Evolutionary conservation across 2,888 invertebrate genomes (phyloP).

Genomic region (Acrocera orbiculus): DNA sequence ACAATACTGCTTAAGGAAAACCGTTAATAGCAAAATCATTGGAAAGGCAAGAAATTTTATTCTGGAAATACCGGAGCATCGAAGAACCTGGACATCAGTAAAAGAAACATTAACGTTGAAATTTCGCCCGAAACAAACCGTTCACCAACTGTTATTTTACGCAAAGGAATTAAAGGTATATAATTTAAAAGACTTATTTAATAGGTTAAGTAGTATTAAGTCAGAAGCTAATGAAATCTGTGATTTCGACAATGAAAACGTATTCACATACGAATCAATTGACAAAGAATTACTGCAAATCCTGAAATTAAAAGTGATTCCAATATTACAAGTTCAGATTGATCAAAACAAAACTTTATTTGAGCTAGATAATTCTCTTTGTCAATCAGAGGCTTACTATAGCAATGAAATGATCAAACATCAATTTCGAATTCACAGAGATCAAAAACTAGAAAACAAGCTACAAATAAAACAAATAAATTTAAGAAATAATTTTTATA

Average conservation of each 20-base stretch:
- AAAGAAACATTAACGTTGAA: background rate
- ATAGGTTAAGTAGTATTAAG: conserved; percentile 5
- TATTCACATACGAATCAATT: conserved; percentile 5
- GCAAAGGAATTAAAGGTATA: conserved; percentile 5
- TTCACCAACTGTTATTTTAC: conserved; percentile 2
- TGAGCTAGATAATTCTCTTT: conserved; percentile 4
- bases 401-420: conserved; percentile 1
- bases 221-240: conserved; percentile 2
- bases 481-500: background rate
- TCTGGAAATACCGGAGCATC: conserved; percentile 5
- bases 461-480: background rate
- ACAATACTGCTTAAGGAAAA: conserved; percentile 5
- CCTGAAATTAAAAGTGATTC: conserved; percentile 3
- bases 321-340: conserved; percentile 2
- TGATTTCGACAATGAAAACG: conserved; percentile 3
- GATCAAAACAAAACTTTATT: conserved; percentile 4
- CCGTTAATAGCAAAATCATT: conserved; percentile 6
- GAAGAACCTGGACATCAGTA: conserved; percentile 3
- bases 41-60: conserved; percentile 6
- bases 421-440: conserved; percentile 1
- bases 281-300: conserved; percentile 2
- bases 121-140: conserved; percentile 1
- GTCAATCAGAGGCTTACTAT: conserved; percentile 1
- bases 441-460: background rate
- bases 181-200: conserved; percentile 4